phyloP scores from a whole-genome alignment of 2,888 invertebrate species.

The Eudemis profundana region DNA sequence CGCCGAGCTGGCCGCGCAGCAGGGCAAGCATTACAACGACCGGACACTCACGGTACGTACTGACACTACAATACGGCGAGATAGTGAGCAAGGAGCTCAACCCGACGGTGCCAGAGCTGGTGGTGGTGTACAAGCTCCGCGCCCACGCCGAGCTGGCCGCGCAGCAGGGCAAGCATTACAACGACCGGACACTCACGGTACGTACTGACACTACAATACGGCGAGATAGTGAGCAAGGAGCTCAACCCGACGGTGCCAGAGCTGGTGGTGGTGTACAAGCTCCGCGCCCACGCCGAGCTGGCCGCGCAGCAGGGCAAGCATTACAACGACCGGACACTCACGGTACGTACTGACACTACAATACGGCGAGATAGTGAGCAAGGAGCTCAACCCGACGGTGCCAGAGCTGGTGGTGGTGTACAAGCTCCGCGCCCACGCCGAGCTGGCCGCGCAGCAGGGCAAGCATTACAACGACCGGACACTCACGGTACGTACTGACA shows the following conservation, averaged over 20 bases:
- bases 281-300: conserved; percentile 91
- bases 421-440: too few relatives aligned
- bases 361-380: too few relatives aligned
- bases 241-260: conserved; percentile 88
- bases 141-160: too few relatives aligned
- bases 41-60: not conserved
- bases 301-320: conserved; percentile 91
- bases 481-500: not conserved
- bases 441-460: not conserved
- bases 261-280: conserved; percentile 90
- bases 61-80: not conserved
- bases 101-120: too few relatives aligned
- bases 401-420: too few relatives aligned
- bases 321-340: conserved; percentile 84
- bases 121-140: too few relatives aligned
- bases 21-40: not conserved
- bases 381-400: too few relatives aligned
- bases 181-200: too few relatives aligned
- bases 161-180: too few relatives aligned
- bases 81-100: too few relatives aligned
- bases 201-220: too few relatives aligned
- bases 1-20: not conserved
- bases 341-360: conserved; percentile 60
- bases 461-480: not conserved
- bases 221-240: conserved; percentile 91